phyloP scores from a whole-genome alignment of 2,113 vertebrate genomes.

The Ciconia maguari region DNA sequence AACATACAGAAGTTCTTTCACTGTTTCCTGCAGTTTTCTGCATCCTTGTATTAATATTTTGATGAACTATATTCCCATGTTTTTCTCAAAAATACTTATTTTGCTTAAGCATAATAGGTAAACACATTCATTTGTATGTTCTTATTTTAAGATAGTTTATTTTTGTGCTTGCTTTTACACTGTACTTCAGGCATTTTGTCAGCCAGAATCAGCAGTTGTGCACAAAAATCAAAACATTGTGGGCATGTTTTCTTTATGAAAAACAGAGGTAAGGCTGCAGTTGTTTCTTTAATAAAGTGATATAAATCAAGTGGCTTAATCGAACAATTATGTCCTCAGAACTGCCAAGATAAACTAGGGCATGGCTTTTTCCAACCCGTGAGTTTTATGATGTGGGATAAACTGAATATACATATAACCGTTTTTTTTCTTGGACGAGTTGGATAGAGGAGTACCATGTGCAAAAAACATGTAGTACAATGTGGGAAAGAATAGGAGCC shows the following conservation, averaged over 20 bases:
- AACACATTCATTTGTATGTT: fast-evolving
- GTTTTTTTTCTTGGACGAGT: background rate
- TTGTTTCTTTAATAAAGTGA: background rate
- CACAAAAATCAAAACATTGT: too few relatives aligned
- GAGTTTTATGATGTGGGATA: background rate
- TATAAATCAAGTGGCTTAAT: background rate
- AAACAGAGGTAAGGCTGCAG: fast-evolving
- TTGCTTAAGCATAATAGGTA: fast-evolving
- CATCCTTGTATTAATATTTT: fast-evolving
- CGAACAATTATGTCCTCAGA: background rate
- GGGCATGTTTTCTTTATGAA: background rate
- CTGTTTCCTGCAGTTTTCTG: background rate
- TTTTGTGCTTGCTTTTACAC: background rate
- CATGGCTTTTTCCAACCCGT: background rate
- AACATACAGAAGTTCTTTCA: fast-evolving
- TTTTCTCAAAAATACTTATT: background rate
- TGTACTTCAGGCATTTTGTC: background rate
- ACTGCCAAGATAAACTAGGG: fast-evolving
- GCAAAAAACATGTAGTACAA: background rate
- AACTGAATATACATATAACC: background rate
- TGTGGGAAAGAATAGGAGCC: background rate
- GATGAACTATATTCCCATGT: fast-evolving
- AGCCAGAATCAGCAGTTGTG: background rate
- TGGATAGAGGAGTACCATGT: background rate
- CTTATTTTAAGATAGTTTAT: background rate